Evolutionary conservation across 2,888 invertebrate genomes (phyloP), one percentile per base, ranked within the genome.

Genomic region (Acleris emargana): DNA sequence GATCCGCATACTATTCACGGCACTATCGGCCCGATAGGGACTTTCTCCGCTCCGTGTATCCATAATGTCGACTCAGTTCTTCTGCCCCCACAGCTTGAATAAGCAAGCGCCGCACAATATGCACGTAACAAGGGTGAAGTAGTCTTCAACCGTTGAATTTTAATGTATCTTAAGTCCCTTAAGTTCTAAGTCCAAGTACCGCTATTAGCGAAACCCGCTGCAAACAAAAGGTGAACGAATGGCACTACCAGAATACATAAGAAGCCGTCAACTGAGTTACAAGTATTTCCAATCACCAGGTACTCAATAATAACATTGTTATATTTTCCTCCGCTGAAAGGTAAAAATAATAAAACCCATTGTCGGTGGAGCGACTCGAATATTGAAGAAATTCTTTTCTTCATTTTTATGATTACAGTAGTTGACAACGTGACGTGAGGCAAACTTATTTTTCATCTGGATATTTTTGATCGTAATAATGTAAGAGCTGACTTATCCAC

Each of bases 131-230:
- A 25, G 50, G 43, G 64, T 38, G 49, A 54, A 58, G 28, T 28
- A 54, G 50, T 64, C 54, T 60, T 25, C 50, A 60, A 28, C 28
- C 32, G 50, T 55, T 55, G 64, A 64, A 64, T 64, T 64, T 64
- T 60, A 64, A 64, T 64, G 64, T 50, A 20, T 54, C 54, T 55
- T 64, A 60, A 64, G 64, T 22, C 54, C 49, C 18, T 43, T 22
- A 28, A 64, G 43, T 49, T 59, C 16, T 43, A 59, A 50, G 11
- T 54, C 54, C 49, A 52, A 18, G 32, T 38, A 22, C 49, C 5
- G 64, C 49, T 54, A 59, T 49, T 55, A 61, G 50, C 51, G 47
- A 57, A 66, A 17, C 61, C 25, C 9, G 28, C 42, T 43, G 18
- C 4, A 42, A 54, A 22, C 42, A 16, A 18, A 53, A 60, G 54